These are phyloP conservation scores for Diadegma fenestrale DNA, from an alignment of 2,888 invertebrate genomes.

Conservation along the genomic window DNA sequence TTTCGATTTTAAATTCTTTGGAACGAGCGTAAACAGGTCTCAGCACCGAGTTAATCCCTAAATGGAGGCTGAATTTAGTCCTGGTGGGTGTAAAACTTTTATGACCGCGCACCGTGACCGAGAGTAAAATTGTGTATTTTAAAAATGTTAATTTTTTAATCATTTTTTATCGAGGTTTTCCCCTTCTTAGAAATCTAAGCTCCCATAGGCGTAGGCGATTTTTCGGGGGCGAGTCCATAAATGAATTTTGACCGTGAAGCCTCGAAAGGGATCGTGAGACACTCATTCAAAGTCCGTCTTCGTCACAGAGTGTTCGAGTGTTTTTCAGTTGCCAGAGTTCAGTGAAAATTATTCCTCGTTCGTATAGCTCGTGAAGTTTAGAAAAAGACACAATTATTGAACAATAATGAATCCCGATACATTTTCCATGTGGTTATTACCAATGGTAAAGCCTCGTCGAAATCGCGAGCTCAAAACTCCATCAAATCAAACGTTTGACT, in stretches of 20 bases:
- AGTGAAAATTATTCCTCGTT: neutral
- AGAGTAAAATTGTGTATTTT: neutral
- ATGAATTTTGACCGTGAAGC: neutral
- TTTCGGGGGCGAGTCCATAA: neutral
- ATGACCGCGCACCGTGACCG: neutral
- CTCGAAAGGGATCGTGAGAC: neutral
- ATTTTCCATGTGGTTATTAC: constrained; percentile 25
- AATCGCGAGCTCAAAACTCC: neutral
- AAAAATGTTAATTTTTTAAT: neutral
- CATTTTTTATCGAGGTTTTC: neutral
- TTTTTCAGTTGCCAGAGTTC: neutral
- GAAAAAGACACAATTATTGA: neutral
- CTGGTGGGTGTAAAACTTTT: neutral
- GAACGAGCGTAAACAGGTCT: too few relatives aligned
- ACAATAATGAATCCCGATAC: constrained; percentile 39
- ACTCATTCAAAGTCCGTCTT: neutral
- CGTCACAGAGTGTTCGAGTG: neutral
- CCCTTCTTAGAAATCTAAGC: neutral
- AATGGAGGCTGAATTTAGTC: neutral
- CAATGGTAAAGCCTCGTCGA: constrained; percentile 22
- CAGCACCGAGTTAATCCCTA: too few relatives aligned
- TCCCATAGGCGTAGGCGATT: neutral
- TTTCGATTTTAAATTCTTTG: too few relatives aligned
- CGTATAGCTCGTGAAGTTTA: neutral
- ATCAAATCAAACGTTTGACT: neutral